Base-by-base conservation (phyloP, 2,113 vertebrate species). In the Aldabrachelys gigantea region DNA sequence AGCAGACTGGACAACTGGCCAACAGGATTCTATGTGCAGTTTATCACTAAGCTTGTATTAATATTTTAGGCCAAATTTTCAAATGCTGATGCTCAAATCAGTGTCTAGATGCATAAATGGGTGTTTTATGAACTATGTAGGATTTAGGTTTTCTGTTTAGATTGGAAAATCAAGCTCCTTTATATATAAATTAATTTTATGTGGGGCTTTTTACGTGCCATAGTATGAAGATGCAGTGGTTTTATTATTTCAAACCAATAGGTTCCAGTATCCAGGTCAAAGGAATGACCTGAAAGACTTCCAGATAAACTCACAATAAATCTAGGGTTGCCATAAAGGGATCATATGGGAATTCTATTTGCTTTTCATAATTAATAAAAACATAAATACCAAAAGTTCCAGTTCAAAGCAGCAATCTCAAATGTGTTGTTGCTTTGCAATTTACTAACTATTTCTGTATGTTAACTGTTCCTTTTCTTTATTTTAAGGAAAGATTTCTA, bases 401-500 rank as follows among this genome's bases (percentile, higher is more conserved):
- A 31, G 25, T 85, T 53, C 76, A 89, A 90, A 90, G 44, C 19
- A 80, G 25, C 54, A 25, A 38, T 52, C 22, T n/a, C 79, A 50
- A 76, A 50, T 24, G 47, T n/a, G 81, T 1, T 85, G 90, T 92
- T 94, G 53, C 13, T 92, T 65, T n/a, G 72, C 2, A 8, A 8
- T 91, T 88, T 95, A 50, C 72, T 85, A 90, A 65, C 31, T 91
- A 54, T 89, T 85, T 80, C 59, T 89, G 47, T 94, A 87, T 98
- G 82, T 96, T 98, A 98, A 98, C 96, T 96, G 65, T 92, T 96
- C 80, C 95, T 97, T 89, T 97, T 98, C 41, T 98, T 82, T 95
- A 87, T 91, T 98, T 98, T 89, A 98, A 99, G 99, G 98, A 96
- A 96, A 95, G 95, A 92, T 97, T 98, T 98, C 89, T 94, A 98